Percentiles rank a stretch among this genome's conserved stretches.
These are phyloP conservation scores for Prunella himalayana DNA, from an alignment of 2,113 vertebrate genomes.

Conservation along the genomic window DNA sequence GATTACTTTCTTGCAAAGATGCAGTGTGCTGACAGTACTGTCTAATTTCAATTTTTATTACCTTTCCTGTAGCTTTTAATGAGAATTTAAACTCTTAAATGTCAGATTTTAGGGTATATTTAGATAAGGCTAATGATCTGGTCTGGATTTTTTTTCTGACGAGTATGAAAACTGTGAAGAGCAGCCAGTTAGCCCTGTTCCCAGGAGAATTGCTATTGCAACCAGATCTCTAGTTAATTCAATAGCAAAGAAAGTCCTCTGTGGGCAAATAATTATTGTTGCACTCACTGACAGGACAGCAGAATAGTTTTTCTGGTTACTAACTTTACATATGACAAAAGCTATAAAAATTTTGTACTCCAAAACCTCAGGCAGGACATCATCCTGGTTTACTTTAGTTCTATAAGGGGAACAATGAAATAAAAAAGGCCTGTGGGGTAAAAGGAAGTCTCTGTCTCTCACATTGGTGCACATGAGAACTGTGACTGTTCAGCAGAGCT, in stretches of 20 bases:
- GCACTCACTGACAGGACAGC: background rate
- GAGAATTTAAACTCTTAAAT: conserved; percentile 22
- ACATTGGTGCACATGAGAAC: background rate
- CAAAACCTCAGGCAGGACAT: background rate
- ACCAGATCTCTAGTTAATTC: background rate
- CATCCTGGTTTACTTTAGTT: background rate
- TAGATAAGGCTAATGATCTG: conserved; percentile 30
- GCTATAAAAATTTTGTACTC: background rate
- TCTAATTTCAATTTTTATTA: conserved; percentile 36
- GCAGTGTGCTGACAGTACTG: background rate
- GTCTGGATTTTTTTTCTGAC: background rate
- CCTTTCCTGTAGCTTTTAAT: conserved; percentile 28
- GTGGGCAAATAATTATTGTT: background rate
- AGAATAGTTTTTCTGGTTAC: background rate
- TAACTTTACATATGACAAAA: background rate
- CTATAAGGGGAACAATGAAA: background rate
- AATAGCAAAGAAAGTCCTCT: background rate
- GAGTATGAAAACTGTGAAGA: background rate
- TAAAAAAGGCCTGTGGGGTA: background rate
- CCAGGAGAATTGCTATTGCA: background rate
- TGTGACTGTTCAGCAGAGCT: background rate
- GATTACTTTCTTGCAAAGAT: conserved; percentile 16
- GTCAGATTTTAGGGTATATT: conserved; percentile 41
- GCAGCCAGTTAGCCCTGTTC: background rate
- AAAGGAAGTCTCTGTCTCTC: background rate